These are phyloP conservation scores for Lasioglossum leucozonium DNA, from an alignment of 2,888 invertebrate genomes.

Conservation along the genomic window DNA sequence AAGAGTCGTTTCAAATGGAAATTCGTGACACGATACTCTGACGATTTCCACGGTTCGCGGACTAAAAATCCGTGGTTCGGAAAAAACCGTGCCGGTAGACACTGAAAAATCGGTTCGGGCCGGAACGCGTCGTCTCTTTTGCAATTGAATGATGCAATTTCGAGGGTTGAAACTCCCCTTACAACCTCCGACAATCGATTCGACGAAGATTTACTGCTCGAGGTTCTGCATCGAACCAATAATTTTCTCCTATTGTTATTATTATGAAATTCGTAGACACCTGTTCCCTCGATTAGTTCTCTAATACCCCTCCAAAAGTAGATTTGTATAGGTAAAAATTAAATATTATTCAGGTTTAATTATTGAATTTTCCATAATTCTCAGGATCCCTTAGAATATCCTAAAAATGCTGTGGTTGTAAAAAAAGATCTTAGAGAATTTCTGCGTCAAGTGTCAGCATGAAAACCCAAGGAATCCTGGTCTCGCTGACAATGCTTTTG, in stretches of 20 bases:
- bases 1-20: conserved; percentile 66
- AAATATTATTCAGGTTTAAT: not conserved
- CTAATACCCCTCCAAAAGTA: too few species aligned
- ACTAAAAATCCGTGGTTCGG: conserved; percentile 62
- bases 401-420: not conserved
- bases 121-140: conserved; percentile 64
- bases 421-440: not conserved
- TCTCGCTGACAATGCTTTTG: not conserved
- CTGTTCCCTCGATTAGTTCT: not conserved
- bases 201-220: conserved; percentile 64
- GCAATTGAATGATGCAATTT: conserved; percentile 78
- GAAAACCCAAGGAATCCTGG: not conserved
- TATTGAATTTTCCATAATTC: not conserved
- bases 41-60: conserved; percentile 61
- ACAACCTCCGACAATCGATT: conserved; percentile 53
- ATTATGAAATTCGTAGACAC: not conserved
- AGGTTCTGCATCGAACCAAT: conserved; percentile 13
- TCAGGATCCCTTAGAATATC: not conserved
- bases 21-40: conserved; percentile 52
- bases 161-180: conserved; percentile 35
- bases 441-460: not conserved
- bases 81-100: conserved; percentile 47
- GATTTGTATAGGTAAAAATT: too few species aligned
- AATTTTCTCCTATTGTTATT: not conserved
- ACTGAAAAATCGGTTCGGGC: conserved; percentile 58